A percentile compares a stretch with the other conserved stretches of the same genome.
Evolutionary conservation across 2,113 vertebrate genomes (phyloP).

Genomic region (Grantiella picta): DNA sequence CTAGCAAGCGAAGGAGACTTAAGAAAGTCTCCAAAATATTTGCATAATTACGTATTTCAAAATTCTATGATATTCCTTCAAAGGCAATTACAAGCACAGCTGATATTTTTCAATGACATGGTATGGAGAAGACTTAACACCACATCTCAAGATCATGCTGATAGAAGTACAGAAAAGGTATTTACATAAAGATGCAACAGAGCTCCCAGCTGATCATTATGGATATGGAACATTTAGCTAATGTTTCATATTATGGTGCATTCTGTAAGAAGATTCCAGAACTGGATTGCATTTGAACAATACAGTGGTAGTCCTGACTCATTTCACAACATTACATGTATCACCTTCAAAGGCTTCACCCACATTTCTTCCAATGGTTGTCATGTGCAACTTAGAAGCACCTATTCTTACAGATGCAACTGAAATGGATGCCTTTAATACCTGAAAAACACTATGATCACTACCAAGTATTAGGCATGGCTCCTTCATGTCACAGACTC

Average conservation of each 20-base stretch:
- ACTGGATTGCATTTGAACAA: background rate
- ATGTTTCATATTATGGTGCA: background rate
- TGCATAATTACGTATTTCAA: background rate
- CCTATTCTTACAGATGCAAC: background rate
- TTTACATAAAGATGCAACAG: background rate
- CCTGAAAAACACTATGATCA: background rate
- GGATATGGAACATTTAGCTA: background rate
- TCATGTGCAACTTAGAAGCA: background rate
- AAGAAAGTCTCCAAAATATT: background rate
- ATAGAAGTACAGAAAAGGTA: background rate
- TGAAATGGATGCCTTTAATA: background rate
- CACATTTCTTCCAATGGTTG: background rate
- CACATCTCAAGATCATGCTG: background rate
- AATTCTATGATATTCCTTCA: background rate
- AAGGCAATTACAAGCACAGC: background rate
- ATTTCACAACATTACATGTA: background rate
- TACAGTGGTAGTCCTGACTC: background rate
- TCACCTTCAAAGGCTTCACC: background rate
- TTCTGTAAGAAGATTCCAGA: background rate
- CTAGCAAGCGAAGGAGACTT: background rate
- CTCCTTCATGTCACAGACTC: background rate
- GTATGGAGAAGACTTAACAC: background rate
- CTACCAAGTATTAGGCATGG: background rate
- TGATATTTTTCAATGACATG: background rate
- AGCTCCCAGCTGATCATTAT: background rate